phyloP scores from a whole-genome alignment of 2,797 vertebrate species.

The Carapus acus region DNA sequence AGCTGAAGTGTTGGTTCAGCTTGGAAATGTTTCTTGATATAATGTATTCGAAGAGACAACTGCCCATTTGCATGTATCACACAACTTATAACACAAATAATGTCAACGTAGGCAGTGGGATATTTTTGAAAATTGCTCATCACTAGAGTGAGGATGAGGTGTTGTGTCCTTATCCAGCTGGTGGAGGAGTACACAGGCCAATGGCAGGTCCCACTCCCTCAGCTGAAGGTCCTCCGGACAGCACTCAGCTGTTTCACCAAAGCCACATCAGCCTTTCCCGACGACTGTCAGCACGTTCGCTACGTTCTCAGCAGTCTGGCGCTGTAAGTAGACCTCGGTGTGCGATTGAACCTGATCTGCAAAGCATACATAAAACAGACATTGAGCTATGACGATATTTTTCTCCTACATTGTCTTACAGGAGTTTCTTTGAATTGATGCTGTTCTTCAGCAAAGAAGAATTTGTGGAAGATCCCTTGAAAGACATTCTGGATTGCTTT shows the following conservation, averaged over 20 bases:
- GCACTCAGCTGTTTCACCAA: slow-evolving; percentile 91
- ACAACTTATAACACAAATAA: too few species aligned
- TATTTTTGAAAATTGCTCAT: too few species aligned
- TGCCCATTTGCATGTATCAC: too few species aligned
- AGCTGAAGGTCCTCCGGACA: slow-evolving; percentile 90
- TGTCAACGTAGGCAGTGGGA: too few species aligned
- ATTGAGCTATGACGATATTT: background rate
- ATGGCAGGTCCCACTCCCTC: slow-evolving; percentile 96
- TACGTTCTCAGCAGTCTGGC: slow-evolving; percentile 95
- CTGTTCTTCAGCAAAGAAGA: slow-evolving; percentile 97
- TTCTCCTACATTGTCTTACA: slow-evolving; percentile 51
- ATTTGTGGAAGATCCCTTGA: slow-evolving; percentile 92
- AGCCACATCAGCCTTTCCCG: slow-evolving; percentile 85
- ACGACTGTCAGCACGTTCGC: slow-evolving; percentile 93
- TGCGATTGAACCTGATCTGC: background rate
- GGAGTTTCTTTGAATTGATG: slow-evolving; percentile 98
- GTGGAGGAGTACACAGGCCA: slow-evolving; percentile 94
- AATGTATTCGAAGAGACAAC: too few species aligned
- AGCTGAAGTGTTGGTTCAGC: too few species aligned
- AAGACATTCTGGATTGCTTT: slow-evolving; percentile 92
- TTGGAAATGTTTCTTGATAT: too few species aligned
- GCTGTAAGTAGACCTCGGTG: slow-evolving; percentile 78
- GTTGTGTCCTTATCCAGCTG: slow-evolving; percentile 66
- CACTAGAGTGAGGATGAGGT: background rate
- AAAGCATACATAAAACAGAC: background rate